Conservation (phyloP, 2,113 vertebrate species). For the Peromyscus leucopus region DNA sequence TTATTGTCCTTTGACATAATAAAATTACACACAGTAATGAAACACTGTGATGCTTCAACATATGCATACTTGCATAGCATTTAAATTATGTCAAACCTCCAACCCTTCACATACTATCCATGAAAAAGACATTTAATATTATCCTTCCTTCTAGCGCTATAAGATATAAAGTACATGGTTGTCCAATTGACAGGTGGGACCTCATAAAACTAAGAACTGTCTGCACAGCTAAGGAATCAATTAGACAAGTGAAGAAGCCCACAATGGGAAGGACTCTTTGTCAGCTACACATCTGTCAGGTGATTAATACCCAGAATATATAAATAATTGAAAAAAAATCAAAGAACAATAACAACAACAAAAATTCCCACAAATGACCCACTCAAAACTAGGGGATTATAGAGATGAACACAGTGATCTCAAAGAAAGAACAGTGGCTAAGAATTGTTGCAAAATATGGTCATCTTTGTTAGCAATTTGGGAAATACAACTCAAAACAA, state of each 20-base stretch:
- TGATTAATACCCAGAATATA: background rate
- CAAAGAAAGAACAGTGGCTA: background rate
- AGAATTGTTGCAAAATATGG: background rate
- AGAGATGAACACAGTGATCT: background rate
- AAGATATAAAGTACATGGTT: background rate
- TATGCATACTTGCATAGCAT: background rate
- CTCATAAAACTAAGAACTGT: background rate
- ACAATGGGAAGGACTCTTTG: background rate
- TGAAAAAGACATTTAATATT: background rate
- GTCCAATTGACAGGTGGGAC: background rate
- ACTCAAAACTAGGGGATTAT: background rate
- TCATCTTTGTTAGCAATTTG: background rate
- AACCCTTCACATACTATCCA: background rate
- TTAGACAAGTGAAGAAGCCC: background rate
- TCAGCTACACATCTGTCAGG: background rate
- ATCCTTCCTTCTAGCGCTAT: background rate
- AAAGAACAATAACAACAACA: background rate
- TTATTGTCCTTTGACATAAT: background rate
- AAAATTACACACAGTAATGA: background rate
- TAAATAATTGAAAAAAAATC: background rate
- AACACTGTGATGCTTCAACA: background rate
- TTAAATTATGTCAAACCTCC: background rate
- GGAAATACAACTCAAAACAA: background rate
- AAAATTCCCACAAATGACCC: background rate
- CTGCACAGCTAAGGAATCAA: background rate